phyloP scores from a whole-genome alignment of 2,888 invertebrate species.

The Scaptomyza polygonia region DNA sequence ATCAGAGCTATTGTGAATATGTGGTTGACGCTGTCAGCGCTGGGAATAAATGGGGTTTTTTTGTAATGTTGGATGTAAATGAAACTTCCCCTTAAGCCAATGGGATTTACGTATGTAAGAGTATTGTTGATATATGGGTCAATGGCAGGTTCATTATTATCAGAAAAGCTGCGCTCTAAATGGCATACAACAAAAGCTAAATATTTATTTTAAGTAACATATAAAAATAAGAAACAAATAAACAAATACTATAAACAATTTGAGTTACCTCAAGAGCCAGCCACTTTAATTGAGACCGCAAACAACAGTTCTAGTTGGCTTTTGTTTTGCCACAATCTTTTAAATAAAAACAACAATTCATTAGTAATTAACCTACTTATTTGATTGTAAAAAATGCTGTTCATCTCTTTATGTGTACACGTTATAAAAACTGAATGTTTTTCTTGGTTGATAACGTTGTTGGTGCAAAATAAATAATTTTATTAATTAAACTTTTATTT shows the following conservation, averaged over 20 bases:
- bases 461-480: background rate
- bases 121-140: constrained; percentile 46
- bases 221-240: background rate
- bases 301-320: background rate
- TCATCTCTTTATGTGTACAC: background rate
- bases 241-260: background rate
- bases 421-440: background rate
- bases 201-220: constrained; percentile 1
- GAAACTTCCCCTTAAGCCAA: constrained; percentile 1
- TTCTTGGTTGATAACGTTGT: background rate
- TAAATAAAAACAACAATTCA: constrained; percentile 2
- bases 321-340: constrained; percentile 15
- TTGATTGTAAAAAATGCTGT: background rate
- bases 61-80: background rate
- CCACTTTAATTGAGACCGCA: background rate
- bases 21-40: no score
- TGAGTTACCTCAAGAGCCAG: background rate
- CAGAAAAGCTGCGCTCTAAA: constrained; percentile 24
- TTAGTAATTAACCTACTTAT: constrained; percentile 22
- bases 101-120: background rate
- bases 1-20: no score
- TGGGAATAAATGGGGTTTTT: no score
- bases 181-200: background rate
- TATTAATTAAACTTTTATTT: no score
- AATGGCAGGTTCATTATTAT: constrained; percentile 45